Evolutionary conservation across 2,797 vertebrate genomes (phyloP).

Genomic region (Furcifer pardalis): DNA sequence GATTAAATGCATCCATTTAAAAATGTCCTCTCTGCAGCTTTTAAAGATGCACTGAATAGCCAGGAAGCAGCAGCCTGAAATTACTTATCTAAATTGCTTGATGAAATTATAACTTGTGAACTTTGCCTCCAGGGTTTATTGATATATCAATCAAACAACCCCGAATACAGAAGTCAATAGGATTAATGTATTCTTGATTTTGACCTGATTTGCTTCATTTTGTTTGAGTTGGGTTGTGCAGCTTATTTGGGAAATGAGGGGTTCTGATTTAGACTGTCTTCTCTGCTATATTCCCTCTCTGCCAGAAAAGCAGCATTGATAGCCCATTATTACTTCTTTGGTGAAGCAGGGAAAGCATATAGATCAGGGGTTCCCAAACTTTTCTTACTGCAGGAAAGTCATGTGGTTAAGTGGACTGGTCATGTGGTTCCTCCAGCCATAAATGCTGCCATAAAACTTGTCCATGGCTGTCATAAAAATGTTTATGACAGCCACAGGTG

Average conservation of each 20-base stretch:
- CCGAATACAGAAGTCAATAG: not conserved
- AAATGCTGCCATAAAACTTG: too few relatives aligned
- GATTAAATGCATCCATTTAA: constrained; percentile 18
- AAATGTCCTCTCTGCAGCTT: not conserved
- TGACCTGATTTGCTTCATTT: not conserved
- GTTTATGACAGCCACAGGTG: too few relatives aligned
- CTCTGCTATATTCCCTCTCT: not conserved
- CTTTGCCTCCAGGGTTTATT: constrained; percentile 10
- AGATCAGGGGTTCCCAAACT: too few relatives aligned
- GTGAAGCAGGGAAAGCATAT: too few relatives aligned
- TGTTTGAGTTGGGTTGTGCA: not conserved
- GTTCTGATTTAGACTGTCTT: not conserved
- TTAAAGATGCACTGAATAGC: not conserved
- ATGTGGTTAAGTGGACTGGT: too few relatives aligned
- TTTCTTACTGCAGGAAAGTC: too few relatives aligned
- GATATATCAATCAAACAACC: not conserved
- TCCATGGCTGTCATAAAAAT: too few relatives aligned
- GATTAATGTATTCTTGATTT: not conserved
- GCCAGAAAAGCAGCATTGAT: not conserved
- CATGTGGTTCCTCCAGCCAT: too few relatives aligned
- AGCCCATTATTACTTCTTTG: not conserved
- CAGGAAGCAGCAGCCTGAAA: constrained; percentile 8
- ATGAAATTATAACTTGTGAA: constrained; percentile 16
- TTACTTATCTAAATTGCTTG: constrained; percentile 24
- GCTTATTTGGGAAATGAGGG: not conserved